phyloP scores from a whole-genome alignment of 2,113 vertebrate species.

The Callocephalon fimbriatum region DNA sequence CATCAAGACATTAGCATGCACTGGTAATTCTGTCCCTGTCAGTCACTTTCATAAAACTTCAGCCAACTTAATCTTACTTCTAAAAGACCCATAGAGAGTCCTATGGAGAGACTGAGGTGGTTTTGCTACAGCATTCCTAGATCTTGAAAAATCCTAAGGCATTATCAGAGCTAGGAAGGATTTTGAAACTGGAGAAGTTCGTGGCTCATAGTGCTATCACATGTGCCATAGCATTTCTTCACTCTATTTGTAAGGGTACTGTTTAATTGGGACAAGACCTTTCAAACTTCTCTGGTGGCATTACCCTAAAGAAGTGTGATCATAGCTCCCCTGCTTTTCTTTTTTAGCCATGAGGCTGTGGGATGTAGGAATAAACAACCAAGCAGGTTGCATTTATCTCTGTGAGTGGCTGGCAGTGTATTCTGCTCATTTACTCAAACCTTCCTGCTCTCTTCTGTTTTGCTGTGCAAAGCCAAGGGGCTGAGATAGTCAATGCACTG shows the following conservation, averaged over 20 bases:
- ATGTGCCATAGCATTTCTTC: background rate
- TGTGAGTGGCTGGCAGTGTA: background rate
- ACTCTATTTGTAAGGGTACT: background rate
- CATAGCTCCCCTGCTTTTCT: background rate
- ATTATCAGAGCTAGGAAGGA: background rate
- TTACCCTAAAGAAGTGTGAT: background rate
- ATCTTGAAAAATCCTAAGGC: background rate
- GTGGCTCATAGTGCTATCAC: background rate
- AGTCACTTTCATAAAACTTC: background rate
- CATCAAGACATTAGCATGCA: background rate
- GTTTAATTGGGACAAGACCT: background rate
- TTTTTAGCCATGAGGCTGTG: background rate
- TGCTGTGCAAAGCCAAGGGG: constrained; percentile 82
- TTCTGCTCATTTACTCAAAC: background rate
- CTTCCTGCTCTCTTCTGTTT: constrained; percentile 2
- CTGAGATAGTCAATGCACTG: constrained; percentile 88
- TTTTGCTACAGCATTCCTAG: background rate
- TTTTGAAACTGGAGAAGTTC: background rate
- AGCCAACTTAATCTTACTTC: background rate
- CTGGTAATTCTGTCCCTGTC: background rate
- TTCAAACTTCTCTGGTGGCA: background rate
- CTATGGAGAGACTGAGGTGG: background rate
- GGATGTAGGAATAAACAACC: background rate
- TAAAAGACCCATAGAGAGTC: background rate
- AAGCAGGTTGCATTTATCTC: background rate